phyloP scores from a whole-genome alignment of 1,140 invertebrate genomes.

The Pinna nobilis region DNA sequence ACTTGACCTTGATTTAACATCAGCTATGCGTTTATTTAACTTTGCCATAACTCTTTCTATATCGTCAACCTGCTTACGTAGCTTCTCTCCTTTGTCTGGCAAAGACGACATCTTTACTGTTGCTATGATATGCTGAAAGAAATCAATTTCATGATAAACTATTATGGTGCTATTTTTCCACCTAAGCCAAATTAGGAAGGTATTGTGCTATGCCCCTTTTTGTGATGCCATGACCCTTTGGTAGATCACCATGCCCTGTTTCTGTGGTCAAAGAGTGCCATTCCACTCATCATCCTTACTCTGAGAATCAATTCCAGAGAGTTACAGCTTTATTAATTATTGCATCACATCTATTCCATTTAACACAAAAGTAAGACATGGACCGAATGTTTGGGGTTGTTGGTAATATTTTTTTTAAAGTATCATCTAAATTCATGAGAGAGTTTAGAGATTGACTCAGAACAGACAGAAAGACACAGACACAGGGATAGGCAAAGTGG shows the following conservation, averaged over 20 bases:
- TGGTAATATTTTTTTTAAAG: too few species aligned
- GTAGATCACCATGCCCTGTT: not conserved
- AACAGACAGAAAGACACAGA: too few species aligned
- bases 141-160: not conserved
- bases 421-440: too few species aligned
- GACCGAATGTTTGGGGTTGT: too few species aligned
- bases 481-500: too few species aligned
- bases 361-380: too few species aligned
- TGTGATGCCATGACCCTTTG: not conserved
- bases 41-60: conserved; percentile 46
- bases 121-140: conserved; percentile 47
- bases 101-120: conserved; percentile 56
- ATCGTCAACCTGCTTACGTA: conserved; percentile 55
- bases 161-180: not conserved
- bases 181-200: not conserved
- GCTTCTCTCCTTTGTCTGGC: conserved; percentile 64
- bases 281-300: too few species aligned
- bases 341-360: too few species aligned
- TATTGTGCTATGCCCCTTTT: not conserved
- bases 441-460: too few species aligned
- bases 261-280: not conserved
- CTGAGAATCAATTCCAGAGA: too few species aligned
- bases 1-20: not conserved
- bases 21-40: conserved; percentile 12
- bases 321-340: too few species aligned